These are phyloP conservation scores for Heteromurus nitidus DNA, from an alignment of 2,888 invertebrate genomes.

Conservation along the genomic window DNA sequence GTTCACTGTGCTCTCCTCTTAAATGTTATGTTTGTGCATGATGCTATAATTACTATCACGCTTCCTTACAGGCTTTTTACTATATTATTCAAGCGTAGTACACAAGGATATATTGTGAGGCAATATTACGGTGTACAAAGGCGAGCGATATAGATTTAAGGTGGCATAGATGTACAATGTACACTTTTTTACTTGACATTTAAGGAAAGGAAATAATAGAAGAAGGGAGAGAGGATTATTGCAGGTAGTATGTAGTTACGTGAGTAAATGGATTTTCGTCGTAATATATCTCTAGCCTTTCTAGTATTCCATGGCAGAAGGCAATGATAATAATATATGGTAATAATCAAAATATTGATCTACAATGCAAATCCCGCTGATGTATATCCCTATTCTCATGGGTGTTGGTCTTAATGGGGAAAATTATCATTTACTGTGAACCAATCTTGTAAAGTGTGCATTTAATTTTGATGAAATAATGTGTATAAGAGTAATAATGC, in stretches of 20 bases:
- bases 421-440: slow-evolving; percentile 12
- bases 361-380: slow-evolving; percentile 40
- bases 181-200: neutral
- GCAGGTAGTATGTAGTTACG: neutral
- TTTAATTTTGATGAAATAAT: neutral
- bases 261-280: slow-evolving; percentile 1
- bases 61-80: neutral
- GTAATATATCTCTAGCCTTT: neutral
- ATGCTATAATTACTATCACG: slow-evolving; percentile 15
- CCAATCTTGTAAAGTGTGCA: slow-evolving; percentile 4
- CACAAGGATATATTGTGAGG: neutral
- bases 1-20: too few species aligned
- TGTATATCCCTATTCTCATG: slow-evolving; percentile 16
- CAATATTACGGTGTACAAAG: neutral
- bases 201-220: neutral
- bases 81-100: slow-evolving; percentile 2
- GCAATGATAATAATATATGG: neutral
- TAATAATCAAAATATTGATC: slow-evolving; percentile 45
- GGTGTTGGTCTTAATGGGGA: neutral
- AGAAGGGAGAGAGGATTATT: neutral
- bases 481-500: too few species aligned
- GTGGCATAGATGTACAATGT: neutral
- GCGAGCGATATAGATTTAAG: neutral
- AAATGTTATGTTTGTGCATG: slow-evolving; percentile 7
- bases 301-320: neutral